Evolutionary conservation across 2,113 vertebrate species (phyloP).

Genomic region (Corythaeola cristata): DNA sequence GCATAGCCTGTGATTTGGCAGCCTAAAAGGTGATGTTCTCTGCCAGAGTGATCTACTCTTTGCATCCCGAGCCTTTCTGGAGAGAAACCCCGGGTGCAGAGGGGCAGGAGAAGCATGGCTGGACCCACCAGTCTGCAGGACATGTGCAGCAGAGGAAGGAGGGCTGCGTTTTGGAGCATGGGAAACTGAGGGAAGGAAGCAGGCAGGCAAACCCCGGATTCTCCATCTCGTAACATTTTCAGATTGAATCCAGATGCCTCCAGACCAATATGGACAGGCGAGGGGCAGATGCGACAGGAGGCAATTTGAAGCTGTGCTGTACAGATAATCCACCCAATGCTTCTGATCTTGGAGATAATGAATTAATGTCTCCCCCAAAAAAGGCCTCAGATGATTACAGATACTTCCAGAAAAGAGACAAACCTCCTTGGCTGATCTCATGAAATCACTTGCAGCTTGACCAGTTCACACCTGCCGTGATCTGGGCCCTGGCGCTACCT

Average conservation of each 20-base stretch:
- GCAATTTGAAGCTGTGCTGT: neutral
- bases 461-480: neutral
- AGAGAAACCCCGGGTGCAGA: neutral
- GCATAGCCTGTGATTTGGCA: neutral
- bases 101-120: accelerated
- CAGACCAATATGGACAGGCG: accelerated
- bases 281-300: neutral
- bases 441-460: neutral
- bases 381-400: neutral
- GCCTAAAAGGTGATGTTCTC: neutral
- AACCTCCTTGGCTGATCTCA: neutral
- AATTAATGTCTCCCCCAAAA: neutral
- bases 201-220: neutral
- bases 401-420: neutral
- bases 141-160: neutral
- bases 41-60: neutral
- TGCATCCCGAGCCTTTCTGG: neutral
- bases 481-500: neutral
- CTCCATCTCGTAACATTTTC: neutral
- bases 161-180: neutral
- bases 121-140: neutral
- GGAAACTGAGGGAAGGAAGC: accelerated
- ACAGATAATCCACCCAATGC: neutral
- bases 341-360: neutral
- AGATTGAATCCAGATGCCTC: neutral